phyloP scores from a whole-genome alignment of 2,113 vertebrate genomes.

The Columbina picui region DNA sequence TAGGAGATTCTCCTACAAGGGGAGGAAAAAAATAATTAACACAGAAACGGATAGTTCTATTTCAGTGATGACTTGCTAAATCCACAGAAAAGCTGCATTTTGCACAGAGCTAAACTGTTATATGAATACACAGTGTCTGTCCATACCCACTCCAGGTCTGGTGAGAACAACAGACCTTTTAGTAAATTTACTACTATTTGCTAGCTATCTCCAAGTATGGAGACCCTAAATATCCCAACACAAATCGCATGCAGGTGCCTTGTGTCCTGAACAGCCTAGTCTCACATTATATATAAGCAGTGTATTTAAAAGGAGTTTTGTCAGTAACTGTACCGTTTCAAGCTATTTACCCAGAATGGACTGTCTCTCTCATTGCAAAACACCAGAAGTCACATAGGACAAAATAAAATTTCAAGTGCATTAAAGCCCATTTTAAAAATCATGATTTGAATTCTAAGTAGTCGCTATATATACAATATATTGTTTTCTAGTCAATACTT shows the following conservation, averaged over 20 bases:
- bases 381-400: background rate
- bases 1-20: background rate
- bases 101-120: slow-evolving; percentile 24
- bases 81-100: slow-evolving; percentile 40
- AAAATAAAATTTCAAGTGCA: slow-evolving; percentile 28
- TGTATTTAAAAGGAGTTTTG: background rate
- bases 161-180: background rate
- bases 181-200: background rate
- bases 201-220: background rate
- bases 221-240: slow-evolving; percentile 10
- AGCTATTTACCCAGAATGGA: background rate
- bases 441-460: slow-evolving; percentile 9
- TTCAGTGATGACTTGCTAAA: slow-evolving; percentile 42
- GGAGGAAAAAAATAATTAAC: background rate
- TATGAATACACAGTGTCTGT: background rate
- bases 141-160: background rate
- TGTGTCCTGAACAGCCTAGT: slow-evolving; percentile 5
- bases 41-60: slow-evolving; percentile 13
- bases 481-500: background rate
- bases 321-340: background rate
- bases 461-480: slow-evolving; percentile 17
- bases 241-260: background rate
- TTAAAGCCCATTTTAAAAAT: slow-evolving; percentile 6
- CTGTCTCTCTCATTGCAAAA: background rate
- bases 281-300: background rate